Conservation (phyloP, 2,113 vertebrate species). For the Alligator mississippiensis region DNA sequence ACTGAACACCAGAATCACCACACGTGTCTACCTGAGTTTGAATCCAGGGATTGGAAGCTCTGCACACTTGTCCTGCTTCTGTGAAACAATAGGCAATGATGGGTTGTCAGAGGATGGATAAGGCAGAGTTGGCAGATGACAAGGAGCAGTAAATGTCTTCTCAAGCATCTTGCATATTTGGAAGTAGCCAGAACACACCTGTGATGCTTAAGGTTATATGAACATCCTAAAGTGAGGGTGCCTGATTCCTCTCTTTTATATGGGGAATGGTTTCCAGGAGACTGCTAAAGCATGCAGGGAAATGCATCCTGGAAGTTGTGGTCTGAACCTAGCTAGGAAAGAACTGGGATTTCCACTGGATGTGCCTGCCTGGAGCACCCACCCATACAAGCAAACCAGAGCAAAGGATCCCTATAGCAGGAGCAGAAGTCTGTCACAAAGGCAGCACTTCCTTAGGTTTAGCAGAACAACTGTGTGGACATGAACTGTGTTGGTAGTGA, state of each 20-base stretch:
- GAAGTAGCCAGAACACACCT: neutral
- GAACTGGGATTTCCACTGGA: neutral
- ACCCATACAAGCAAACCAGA: neutral
- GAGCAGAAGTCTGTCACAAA: neutral
- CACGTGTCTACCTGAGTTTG: neutral
- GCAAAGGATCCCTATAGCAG: neutral
- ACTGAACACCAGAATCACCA: neutral
- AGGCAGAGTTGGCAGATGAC: neutral
- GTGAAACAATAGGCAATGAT: neutral
- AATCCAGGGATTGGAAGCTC: neutral
- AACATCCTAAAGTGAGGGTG: neutral
- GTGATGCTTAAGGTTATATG: neutral
- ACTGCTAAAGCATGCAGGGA: too few relatives aligned
- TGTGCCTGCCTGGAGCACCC: neutral
- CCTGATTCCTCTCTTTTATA: neutral
- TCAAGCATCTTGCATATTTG: neutral
- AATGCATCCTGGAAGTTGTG: neutral
- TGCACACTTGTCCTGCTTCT: neutral
- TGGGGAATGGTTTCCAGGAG: too few relatives aligned
- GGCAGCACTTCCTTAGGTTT: neutral
- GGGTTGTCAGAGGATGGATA: neutral
- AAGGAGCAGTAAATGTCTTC: neutral
- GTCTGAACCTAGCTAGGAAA: neutral
- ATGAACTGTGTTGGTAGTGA: neutral
- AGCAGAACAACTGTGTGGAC: neutral